These are phyloP conservation scores for Anarhynchus alexandrinus DNA, from an alignment of 2,113 vertebrate genomes.

Conservation along the genomic window DNA sequence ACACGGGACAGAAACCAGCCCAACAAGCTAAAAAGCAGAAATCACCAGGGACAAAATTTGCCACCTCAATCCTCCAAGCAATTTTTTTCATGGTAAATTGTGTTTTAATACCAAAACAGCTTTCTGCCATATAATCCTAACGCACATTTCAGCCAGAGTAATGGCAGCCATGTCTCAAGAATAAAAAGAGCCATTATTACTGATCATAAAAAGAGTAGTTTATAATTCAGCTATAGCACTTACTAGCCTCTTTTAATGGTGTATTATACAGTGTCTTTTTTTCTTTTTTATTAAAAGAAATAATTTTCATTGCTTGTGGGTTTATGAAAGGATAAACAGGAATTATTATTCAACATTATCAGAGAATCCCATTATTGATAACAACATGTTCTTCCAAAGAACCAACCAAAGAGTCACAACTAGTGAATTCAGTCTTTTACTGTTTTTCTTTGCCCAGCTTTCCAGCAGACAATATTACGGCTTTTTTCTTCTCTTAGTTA, in stretches of 20 bases:
- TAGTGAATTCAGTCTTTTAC: background rate
- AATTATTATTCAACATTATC: conserved; percentile 45
- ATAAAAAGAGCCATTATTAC: background rate
- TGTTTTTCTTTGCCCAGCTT: background rate
- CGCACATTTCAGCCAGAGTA: background rate
- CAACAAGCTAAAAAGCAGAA: background rate
- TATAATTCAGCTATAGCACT: background rate
- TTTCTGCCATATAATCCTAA: background rate
- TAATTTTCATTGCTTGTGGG: conserved; percentile 16
- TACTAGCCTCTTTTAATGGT: background rate
- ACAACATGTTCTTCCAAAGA: background rate
- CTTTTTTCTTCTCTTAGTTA: background rate
- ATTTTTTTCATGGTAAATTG: background rate
- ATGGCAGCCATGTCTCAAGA: background rate
- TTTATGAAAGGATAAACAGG: conserved; percentile 47
- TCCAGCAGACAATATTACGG: background rate
- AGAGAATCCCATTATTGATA: conserved; percentile 11
- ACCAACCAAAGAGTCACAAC: background rate
- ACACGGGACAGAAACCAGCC: background rate
- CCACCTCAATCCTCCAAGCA: background rate
- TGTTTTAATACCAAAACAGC: background rate
- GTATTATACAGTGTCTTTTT: background rate
- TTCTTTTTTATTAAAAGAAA: conserved; percentile 50
- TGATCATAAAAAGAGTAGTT: background rate
- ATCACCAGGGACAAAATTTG: background rate